A percentile compares a stretch with the other conserved stretches of the same genome.
Evolutionary conservation across 2,113 vertebrate species (phyloP).

Genomic region (Trogon surrucura): DNA sequence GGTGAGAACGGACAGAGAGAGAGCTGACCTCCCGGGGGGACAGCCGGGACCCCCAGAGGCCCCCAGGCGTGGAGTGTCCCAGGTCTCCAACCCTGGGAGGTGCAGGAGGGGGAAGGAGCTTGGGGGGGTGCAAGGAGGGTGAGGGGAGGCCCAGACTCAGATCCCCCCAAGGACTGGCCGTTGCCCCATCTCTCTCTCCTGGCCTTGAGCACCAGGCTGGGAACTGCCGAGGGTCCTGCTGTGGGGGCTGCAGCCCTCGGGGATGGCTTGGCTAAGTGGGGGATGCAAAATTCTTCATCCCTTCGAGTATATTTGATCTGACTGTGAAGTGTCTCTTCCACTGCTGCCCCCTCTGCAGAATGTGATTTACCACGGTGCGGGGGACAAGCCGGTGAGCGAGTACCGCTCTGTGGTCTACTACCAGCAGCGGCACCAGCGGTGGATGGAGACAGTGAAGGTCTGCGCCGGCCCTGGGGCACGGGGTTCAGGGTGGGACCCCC

Average conservation of each 20-base stretch:
- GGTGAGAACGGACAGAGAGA: not conserved
- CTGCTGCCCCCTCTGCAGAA: constrained; percentile 15
- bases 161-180: too few species aligned
- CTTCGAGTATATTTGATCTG: not conserved
- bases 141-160: not conserved
- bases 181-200: not conserved
- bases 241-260: rapidly evolving
- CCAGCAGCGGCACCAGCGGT: constrained; percentile 69
- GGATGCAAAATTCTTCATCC: not conserved
- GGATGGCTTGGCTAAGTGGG: not conserved
- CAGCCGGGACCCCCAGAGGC: not conserved
- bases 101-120: not conserved
- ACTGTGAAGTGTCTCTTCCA: rapidly evolving
- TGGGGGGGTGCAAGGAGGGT: too few species aligned
- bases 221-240: not conserved
- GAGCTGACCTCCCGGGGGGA: rapidly evolving
- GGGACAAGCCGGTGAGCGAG: constrained; percentile 22
- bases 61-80: not conserved
- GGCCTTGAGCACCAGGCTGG: not conserved
- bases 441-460: constrained; percentile 74
- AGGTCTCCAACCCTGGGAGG: not conserved
- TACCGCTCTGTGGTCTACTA: constrained; percentile 67
- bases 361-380: constrained; percentile 15
- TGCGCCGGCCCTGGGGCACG: rapidly evolving
- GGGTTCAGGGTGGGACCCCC: not conserved